These are phyloP conservation scores for Mus caroli DNA, from an alignment of 2,797 vertebrate genomes.

Conservation along the genomic window DNA sequence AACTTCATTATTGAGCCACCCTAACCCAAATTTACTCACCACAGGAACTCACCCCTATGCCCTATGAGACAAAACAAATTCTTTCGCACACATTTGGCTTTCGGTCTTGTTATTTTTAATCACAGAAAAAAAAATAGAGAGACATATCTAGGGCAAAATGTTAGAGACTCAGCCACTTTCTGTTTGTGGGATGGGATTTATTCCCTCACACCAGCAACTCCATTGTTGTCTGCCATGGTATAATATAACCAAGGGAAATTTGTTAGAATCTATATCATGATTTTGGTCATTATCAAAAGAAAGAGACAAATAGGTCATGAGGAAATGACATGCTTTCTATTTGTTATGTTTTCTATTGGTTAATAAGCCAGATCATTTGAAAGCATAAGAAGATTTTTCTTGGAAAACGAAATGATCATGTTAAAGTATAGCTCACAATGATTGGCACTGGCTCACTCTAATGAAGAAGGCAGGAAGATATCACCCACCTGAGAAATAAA, in stretches of 20 bases:
- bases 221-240: background rate
- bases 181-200: background rate
- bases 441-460: too few relatives aligned
- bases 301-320: background rate
- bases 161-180: background rate
- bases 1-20: background rate
- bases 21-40: background rate
- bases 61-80: background rate
- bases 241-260: too few relatives aligned
- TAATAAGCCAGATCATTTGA: background rate
- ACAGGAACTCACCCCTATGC: background rate
- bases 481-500: background rate
- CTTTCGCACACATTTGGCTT: background rate
- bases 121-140: too few relatives aligned
- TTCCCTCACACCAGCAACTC: background rate
- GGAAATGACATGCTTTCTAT: background rate
- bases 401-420: background rate
- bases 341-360: background rate
- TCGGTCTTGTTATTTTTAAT: background rate
- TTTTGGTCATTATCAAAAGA: background rate
- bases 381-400: background rate
- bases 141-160: too few relatives aligned
- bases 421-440: background rate
- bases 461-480: background rate
- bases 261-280: background rate